A percentile compares a stretch with the other conserved stretches of the same genome.
Conservation (phyloP, 2,888 invertebrate species). For the Tribolium freemani region DNA sequence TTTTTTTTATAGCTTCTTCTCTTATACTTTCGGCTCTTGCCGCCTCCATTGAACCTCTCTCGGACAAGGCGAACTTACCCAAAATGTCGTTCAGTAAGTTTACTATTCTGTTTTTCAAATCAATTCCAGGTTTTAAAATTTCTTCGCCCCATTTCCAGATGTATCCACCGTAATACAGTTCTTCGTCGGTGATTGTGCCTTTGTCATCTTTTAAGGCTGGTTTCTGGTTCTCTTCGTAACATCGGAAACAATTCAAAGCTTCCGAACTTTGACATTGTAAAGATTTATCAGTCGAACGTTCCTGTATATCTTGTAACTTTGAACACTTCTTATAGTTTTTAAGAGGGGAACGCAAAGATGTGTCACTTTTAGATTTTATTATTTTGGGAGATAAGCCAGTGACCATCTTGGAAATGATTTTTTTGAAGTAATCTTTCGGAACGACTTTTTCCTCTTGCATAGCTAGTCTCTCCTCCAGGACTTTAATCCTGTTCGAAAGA, state of each 20-base stretch:
- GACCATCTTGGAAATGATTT: slow-evolving; percentile 64
- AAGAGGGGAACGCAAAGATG: not conserved
- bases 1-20: slow-evolving; percentile 38
- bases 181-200: slow-evolving; percentile 26
- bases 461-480: slow-evolving; percentile 60
- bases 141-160: slow-evolving; percentile 64
- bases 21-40: not conserved
- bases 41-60: not conserved
- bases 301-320: not conserved
- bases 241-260: not conserved
- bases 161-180: slow-evolving; percentile 26
- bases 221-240: not conserved
- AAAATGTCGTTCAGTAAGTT: slow-evolving; percentile 58
- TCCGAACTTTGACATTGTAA: not conserved
- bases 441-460: slow-evolving; percentile 64
- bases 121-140: slow-evolving; percentile 61
- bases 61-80: slow-evolving; percentile 33
- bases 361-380: slow-evolving; percentile 18
- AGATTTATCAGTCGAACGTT: not conserved
- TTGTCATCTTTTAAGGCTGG: slow-evolving; percentile 32
- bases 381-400: slow-evolving; percentile 46
- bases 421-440: slow-evolving; percentile 64
- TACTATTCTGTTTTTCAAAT: slow-evolving; percentile 62
- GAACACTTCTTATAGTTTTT: not conserved
- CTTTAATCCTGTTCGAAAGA: slow-evolving; percentile 56